Percentiles rank a stretch among this genome's conserved stretches.
These are phyloP conservation scores for Lepidostoma basale DNA, from an alignment of 1,140 invertebrate genomes.

Conservation along the genomic window DNA sequence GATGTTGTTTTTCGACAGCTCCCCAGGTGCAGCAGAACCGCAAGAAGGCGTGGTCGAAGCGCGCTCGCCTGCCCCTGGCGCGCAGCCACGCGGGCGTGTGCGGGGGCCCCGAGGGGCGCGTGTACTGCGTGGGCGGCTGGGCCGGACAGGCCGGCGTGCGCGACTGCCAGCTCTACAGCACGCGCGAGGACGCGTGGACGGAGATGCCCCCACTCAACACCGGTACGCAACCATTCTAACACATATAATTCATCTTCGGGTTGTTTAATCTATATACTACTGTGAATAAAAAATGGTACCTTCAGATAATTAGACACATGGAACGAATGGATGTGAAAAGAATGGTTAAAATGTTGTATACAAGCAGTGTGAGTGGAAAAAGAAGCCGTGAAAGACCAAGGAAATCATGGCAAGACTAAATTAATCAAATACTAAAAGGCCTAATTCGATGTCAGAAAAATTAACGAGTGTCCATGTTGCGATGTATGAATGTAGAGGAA, in stretches of 20 bases:
- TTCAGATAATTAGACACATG: too few species aligned
- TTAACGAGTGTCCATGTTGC: too few species aligned
- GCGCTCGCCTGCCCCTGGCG: slow-evolving; percentile 68
- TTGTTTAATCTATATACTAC: too few species aligned
- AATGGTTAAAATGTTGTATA: too few species aligned
- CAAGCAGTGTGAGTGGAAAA: too few species aligned
- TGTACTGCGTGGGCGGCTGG: slow-evolving; percentile 82
- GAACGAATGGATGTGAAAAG: too few species aligned
- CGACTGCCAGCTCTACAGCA: slow-evolving; percentile 76
- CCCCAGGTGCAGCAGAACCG: slow-evolving; percentile 5
- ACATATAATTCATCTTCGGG: not conserved
- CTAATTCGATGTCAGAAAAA: too few species aligned
- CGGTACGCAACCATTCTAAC: slow-evolving; percentile 53
- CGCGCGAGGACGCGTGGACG: slow-evolving; percentile 67
- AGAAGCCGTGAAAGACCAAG: too few species aligned
- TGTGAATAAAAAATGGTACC: too few species aligned
- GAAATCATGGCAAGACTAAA: too few species aligned
- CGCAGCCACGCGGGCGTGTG: slow-evolving; percentile 77
- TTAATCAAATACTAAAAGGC: too few species aligned
- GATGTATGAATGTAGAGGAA: too few species aligned
- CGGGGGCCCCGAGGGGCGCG: slow-evolving; percentile 56
- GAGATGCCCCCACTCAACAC: slow-evolving; percentile 69
- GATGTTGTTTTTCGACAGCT: slow-evolving; percentile 34
- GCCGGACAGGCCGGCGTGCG: slow-evolving; percentile 73
- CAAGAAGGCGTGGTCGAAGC: slow-evolving; percentile 66